Evolutionary conservation across 2,113 vertebrate genomes (phyloP).

Genomic region (Platichthys flesus): DNA sequence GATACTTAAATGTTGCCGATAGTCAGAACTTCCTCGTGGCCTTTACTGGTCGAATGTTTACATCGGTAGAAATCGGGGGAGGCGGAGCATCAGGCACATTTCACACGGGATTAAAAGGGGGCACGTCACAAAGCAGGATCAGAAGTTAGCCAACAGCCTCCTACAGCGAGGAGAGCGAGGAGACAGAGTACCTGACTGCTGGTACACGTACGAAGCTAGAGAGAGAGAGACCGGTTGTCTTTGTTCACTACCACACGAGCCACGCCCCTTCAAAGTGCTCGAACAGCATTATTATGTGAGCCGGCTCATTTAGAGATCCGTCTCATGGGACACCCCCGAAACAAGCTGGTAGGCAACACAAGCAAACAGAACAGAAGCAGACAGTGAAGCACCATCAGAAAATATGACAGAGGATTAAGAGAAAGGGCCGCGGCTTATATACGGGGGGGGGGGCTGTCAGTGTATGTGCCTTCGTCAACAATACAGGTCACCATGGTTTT

Average conservation of each 20-base stretch:
- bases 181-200: slow-evolving; percentile 54
- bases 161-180: slow-evolving; percentile 12
- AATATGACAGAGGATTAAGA: slow-evolving; percentile 35
- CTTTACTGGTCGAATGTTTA: not conserved
- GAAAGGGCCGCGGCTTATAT: slow-evolving; percentile 47
- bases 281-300: slow-evolving; percentile 51
- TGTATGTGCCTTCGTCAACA: slow-evolving; percentile 68
- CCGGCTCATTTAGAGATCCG: slow-evolving; percentile 62
- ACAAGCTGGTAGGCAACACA: slow-evolving; percentile 49
- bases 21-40: slow-evolving; percentile 24
- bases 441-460: slow-evolving; percentile 54
- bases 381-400: slow-evolving; percentile 61
- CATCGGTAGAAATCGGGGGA: slow-evolving; percentile 20
- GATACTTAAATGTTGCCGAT: slow-evolving; percentile 36
- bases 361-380: slow-evolving; percentile 64
- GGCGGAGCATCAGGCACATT: slow-evolving; percentile 27
- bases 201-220: slow-evolving; percentile 64
- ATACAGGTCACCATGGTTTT: slow-evolving; percentile 54
- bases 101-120: slow-evolving; percentile 27
- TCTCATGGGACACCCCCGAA: slow-evolving; percentile 45
- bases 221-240: slow-evolving; percentile 44
- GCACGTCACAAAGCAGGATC: slow-evolving; percentile 54
- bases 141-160: slow-evolving; percentile 51
- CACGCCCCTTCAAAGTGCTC: slow-evolving; percentile 60
- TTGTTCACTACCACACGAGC: slow-evolving; percentile 69